Percentiles rank a stretch among this genome's conserved stretches.
Evolutionary conservation across 2,888 invertebrate species (phyloP).

Genomic region (Torymus texanus): DNA sequence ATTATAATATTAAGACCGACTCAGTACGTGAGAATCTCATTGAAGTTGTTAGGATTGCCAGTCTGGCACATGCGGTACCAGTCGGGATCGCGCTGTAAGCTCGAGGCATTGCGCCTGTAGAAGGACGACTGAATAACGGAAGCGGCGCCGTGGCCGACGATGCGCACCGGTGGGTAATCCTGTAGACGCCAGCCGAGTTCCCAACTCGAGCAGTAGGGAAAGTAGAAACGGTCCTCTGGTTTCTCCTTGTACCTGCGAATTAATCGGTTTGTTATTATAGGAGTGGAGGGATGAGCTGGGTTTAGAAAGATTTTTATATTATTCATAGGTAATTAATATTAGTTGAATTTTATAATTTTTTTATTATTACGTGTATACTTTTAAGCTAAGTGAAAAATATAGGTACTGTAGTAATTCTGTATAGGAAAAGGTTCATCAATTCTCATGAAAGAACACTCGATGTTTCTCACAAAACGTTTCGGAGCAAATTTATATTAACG

Average conservation of each 20-base stretch:
- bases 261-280: not conserved
- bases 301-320: too few relatives aligned
- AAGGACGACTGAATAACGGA: conserved; percentile 63
- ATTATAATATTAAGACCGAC: too few relatives aligned
- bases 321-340: too few relatives aligned
- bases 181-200: conserved; percentile 68
- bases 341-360: not conserved
- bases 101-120: conserved; percentile 64
- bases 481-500: too few relatives aligned
- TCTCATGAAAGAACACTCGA: too few relatives aligned
- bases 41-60: conserved; percentile 63
- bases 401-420: not conserved
- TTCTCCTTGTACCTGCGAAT: conserved; percentile 63
- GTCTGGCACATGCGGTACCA: conserved; percentile 64
- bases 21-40: conserved; percentile 61
- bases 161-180: conserved; percentile 61
- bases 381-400: too few relatives aligned
- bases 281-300: too few relatives aligned
- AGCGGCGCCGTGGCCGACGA: conserved; percentile 59
- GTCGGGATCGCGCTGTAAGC: conserved; percentile 63
- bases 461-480: too few relatives aligned
- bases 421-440: conserved; percentile 9
- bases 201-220: conserved; percentile 69
- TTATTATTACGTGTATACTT: too few relatives aligned
- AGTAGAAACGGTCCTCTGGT: conserved; percentile 68